phyloP scores from a whole-genome alignment of 1,140 invertebrate genomes.

The Lepidurus apus region DNA sequence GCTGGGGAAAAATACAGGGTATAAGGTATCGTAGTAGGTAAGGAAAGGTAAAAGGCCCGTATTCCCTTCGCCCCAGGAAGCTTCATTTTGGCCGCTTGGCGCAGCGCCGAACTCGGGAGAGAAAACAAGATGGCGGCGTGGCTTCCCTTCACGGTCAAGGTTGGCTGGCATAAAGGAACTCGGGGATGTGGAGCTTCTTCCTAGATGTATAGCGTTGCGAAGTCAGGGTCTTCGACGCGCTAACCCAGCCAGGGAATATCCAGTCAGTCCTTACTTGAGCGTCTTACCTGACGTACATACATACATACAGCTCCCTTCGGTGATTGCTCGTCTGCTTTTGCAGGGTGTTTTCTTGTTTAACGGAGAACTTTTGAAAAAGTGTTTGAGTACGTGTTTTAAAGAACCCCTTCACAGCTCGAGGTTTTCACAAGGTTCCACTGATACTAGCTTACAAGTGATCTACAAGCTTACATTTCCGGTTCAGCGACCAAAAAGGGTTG shows the following conservation, averaged over 20 bases:
- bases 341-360: background rate
- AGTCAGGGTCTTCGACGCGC: background rate
- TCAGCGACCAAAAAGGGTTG: too few species aligned
- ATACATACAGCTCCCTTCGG: background rate
- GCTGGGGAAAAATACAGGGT: background rate
- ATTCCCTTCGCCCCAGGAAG: background rate
- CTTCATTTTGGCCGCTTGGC: background rate
- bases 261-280: constrained; percentile 4
- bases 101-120: background rate
- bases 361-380: too few species aligned
- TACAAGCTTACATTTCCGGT: too few species aligned
- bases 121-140: background rate
- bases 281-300: background rate
- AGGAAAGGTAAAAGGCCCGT: background rate
- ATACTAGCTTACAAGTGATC: too few species aligned
- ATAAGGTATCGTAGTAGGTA: background rate
- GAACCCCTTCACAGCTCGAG: too few species aligned
- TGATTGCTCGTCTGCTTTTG: background rate
- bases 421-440: too few species aligned
- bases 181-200: background rate
- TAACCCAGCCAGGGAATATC: background rate
- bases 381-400: too few species aligned
- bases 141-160: background rate
- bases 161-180: background rate
- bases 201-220: background rate